Base-by-base conservation (phyloP, 2,113 vertebrate genomes). In the Spea bombifrons region DNA sequence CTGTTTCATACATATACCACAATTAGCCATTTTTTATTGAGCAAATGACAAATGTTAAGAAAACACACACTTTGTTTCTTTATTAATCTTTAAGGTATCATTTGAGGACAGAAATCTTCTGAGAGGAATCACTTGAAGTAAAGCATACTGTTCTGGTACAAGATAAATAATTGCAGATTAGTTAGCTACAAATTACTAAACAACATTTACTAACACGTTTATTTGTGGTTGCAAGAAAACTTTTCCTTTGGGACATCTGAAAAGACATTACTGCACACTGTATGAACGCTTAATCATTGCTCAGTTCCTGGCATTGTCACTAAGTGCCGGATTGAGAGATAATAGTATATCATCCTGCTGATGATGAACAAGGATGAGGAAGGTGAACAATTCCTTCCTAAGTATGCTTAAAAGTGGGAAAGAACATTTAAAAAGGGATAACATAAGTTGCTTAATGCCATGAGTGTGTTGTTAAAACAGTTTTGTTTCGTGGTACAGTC, bases 221-320 rank as follows among this genome's bases (percentile, higher is more conserved):
- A 10, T 43, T 17, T 52, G 43, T 30, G 49, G 9, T 30, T 17
- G 49, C 9, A 53, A 71, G 46, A 8, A 52, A 71, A 71, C 68
- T 52, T 71, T 71, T 71, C 68, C 49, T 71, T 17, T 71, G 68
- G 68, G 68, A 53, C 68, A 71, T 53, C 53, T 30, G 17, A 71
- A 71, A 71, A 17, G 53, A 50, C n/a, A 71, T 71, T 71, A 52
- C 68, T 71, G 9, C 43, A 43, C 68, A 53, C 48, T 30, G 48
- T 43, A 71, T 71, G 49, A 43, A 71, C 49, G 10, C 15, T 43
- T 47, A 71, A 30, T 71, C 49, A 53, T 15, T 43, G 48, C 49
- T 30, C 48, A 3, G 7, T 17, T 7, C 3, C 8, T 52, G 7
- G 16, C 6, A 53, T 71, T 71, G 4, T 71, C 48, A 52, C 48